Evolutionary conservation across 2,888 invertebrate species (phyloP), one percentile per base, ranked within the genome.

Genomic region (Trachelus troglodyta): DNA sequence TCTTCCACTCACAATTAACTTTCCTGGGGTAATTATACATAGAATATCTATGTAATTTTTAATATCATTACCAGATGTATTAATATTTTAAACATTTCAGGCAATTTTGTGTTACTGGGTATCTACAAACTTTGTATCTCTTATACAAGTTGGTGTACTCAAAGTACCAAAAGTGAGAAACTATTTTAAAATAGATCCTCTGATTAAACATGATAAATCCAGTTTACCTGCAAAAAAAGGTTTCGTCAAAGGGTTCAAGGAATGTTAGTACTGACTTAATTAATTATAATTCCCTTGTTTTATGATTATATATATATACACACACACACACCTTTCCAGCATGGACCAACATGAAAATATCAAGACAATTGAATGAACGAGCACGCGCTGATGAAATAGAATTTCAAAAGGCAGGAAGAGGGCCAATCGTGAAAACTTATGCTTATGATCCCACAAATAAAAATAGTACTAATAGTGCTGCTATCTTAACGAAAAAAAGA

Each of bases 61-160:
- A 75, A 75, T 56, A 76, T 40, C 15, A 23, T 40, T 23, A 40
- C 1, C 2, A 23, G 40, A 40, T 40, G 2, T 40, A 23, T 15
- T 40, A 40, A 40, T 15, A 23, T 40, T 40, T 40, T 1, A 75
- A 77, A 69, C 83, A 87, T 82, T 40, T 40, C 81, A 93, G 94
- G 98, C 96, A 0, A 95, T 99, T 87, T 93, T 98, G 73, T 95
- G 96, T 56, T 99, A 99, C 89, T 99, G 98, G 98, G 94, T 95
- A 30, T 95, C 97, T 35, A 96, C 95, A 85, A 99, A 99, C 91
- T 94, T 96, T 74, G 94, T 98, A 82, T 97, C 98, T 0, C 91
- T 99, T 4, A 82, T 93, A 0, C 98, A 98, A 94, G 97, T 96
- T 11, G 94, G 94, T 12, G 76, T 98, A 77, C 91, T 99, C 23